A percentile compares a stretch with the other conserved stretches of the same genome.
Evolutionary conservation across 2,888 invertebrate species (phyloP).

Genomic region (Tromatobia lineatoria): DNA sequence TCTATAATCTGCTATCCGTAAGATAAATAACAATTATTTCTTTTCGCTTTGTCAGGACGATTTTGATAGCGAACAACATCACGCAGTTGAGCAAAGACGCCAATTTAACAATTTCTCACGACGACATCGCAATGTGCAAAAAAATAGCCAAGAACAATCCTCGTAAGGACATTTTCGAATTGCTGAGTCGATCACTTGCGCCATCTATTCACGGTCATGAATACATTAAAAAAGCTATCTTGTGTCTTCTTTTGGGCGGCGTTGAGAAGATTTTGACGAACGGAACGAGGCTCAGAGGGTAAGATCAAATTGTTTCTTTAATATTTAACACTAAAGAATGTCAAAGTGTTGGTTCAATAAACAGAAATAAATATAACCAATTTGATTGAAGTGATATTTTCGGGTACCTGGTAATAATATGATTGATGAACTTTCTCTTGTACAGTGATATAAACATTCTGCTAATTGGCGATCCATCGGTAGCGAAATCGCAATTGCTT

Average conservation of each 20-base stretch:
- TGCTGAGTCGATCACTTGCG: conserved; percentile 96
- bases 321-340: neutral
- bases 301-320: conserved; percentile 70
- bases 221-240: conserved; percentile 97
- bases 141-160: conserved; percentile 89
- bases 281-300: conserved; percentile 96
- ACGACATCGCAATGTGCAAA: conserved; percentile 96
- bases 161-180: conserved; percentile 93
- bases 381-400: too few species aligned
- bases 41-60: conserved; percentile 88
- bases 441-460: conserved; percentile 93
- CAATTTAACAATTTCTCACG: conserved; percentile 91
- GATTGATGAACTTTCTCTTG: neutral
- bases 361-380: too few species aligned
- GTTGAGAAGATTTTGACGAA: conserved; percentile 97
- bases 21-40: neutral
- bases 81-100: conserved; percentile 96
- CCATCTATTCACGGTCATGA: conserved; percentile 99
- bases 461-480: conserved; percentile 99
- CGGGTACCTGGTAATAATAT: too few species aligned
- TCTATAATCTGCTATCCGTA: neutral
- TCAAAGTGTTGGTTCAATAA: neutral
- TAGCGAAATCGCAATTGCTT: conserved; percentile 98
- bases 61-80: conserved; percentile 97
- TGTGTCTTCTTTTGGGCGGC: conserved; percentile 97